Evolutionary conservation across 2,888 invertebrate genomes (phyloP).

Genomic region (Tachystola acroxantha): DNA sequence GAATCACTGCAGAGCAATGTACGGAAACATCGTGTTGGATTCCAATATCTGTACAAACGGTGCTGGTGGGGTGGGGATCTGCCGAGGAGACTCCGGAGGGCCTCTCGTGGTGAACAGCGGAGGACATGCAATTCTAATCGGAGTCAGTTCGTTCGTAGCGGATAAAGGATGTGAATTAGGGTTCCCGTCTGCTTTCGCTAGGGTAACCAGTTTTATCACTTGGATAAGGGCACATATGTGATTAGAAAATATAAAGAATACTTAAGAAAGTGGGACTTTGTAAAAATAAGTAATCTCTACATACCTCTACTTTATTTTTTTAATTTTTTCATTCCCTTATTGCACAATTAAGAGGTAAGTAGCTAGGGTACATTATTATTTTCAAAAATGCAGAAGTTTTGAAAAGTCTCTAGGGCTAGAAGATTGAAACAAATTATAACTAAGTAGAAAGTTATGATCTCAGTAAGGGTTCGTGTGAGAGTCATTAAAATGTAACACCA

Average conservation of each 20-base stretch:
- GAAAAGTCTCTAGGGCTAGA: too few relatives aligned
- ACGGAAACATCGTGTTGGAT: conserved; percentile 36
- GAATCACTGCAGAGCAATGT: conserved; percentile 34
- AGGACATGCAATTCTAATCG: conserved; percentile 42
- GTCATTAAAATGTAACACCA: too few relatives aligned
- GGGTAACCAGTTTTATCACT: conserved; percentile 39
- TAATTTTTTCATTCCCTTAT: too few relatives aligned
- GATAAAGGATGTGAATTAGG: conserved; percentile 49
- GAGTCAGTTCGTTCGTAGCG: conserved; percentile 61
- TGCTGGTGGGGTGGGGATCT: conserved; percentile 52
- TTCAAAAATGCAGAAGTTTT: too few relatives aligned
- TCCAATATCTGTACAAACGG: conserved; percentile 58
- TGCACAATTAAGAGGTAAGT: too few relatives aligned
- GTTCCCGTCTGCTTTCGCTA: conserved; percentile 53
- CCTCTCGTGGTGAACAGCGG: conserved; percentile 38
- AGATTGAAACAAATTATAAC: too few relatives aligned
- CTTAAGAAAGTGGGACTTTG: too few relatives aligned
- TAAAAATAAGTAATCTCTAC: too few relatives aligned
- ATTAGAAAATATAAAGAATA: not conserved
- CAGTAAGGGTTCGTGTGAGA: too few relatives aligned
- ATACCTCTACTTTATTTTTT: not conserved
- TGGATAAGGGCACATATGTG: conserved; percentile 44
- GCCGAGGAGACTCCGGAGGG: conserved; percentile 59
- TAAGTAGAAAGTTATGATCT: too few relatives aligned
- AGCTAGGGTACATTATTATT: too few relatives aligned